Evolutionary conservation across 64 coral and sea anemone species (phyloP), one percentile per base, ranked within the genome.

Genomic region (Hydrozoanthus tunicans): DNA sequence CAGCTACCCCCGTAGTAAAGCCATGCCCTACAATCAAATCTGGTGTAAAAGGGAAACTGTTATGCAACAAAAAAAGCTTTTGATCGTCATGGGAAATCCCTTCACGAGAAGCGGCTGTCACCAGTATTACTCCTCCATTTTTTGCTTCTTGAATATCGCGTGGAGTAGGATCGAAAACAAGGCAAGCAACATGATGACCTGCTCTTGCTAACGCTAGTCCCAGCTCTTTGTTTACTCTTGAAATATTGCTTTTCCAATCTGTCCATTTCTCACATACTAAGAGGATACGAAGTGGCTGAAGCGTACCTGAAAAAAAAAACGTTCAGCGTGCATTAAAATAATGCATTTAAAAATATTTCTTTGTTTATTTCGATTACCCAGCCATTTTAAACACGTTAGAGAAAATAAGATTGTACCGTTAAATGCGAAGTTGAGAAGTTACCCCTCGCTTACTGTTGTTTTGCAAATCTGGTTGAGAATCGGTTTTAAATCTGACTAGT

Each of bases 1-100:
- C 93, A 58, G 83, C 93, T 66, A 90, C 66, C 43, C 93, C 93
- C 6, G 93, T 89, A 10, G 89, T 1, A 62, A 64, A 76, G 10
- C 90, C 90, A 89, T 95, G 90, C 15, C 93, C 93, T 81, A 95
- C 58, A 2, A 95, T 78, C 23, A 95, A 60, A 89, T 95, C 90
- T 8, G 59, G 61, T 58, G 80, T 51, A 62, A 95, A 95, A 8
- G 90, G 90, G 62, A 95, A 81, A 11, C 56, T 58, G 60, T 26
- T 72, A 13, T 95, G 94, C n/a, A 81, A 63, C 9, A 20, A 56
- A 6, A 93, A 72, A 24, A 95, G 64, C 11, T 89, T 56, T 59
- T 66, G 64, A 53, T 81, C 70, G 17, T 71, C 77, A 10, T 81
- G 54, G 2, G 25, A 20, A 58, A 86, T 79, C 58, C 89, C 93